These are phyloP conservation scores for Acrocephalus arundinaceus DNA, from an alignment of 2,113 vertebrate species.

Conservation along the genomic window DNA sequence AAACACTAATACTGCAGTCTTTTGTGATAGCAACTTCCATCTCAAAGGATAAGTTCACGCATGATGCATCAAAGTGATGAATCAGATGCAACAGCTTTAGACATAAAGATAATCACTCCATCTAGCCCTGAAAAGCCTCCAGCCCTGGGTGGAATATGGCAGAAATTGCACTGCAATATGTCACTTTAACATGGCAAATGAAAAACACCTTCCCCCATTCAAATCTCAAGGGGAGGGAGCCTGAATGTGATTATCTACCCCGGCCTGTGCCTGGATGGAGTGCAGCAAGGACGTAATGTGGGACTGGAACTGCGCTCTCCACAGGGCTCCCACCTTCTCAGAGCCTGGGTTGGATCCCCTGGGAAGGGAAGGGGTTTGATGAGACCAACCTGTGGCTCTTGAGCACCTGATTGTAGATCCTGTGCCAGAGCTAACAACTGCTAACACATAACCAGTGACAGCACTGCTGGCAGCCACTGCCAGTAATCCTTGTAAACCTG, in stretches of 20 bases:
- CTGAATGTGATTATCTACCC: neutral
- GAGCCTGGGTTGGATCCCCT: neutral
- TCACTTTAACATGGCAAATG: conserved; percentile 16
- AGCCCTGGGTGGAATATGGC: conserved; percentile 40
- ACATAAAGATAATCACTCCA: conserved; percentile 54
- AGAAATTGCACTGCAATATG: conserved; percentile 19
- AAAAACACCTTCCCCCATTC: conserved; percentile 22
- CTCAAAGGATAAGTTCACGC: conserved; percentile 38
- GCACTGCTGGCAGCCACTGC: neutral
- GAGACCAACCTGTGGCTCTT: neutral
- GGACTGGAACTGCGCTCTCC: neutral
- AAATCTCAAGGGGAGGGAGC: conserved; percentile 1
- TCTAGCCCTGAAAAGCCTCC: conserved; percentile 33
- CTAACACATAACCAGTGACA: neutral
- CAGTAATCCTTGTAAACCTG: neutral
- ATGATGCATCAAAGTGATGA: conserved; percentile 58
- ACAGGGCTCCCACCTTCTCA: neutral
- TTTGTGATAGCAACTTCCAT: conserved; percentile 14
- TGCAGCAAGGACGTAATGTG: neutral
- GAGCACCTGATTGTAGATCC: neutral
- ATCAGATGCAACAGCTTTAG: conserved; percentile 48
- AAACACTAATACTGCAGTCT: conserved; percentile 12
- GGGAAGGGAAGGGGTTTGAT: neutral
- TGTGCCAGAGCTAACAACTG: neutral
- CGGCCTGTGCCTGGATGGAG: neutral